A percentile compares a stretch with the other conserved stretches of the same genome.
Evolutionary conservation across 2,888 invertebrate genomes (phyloP).

Genomic region (Clepsis dumicolana): DNA sequence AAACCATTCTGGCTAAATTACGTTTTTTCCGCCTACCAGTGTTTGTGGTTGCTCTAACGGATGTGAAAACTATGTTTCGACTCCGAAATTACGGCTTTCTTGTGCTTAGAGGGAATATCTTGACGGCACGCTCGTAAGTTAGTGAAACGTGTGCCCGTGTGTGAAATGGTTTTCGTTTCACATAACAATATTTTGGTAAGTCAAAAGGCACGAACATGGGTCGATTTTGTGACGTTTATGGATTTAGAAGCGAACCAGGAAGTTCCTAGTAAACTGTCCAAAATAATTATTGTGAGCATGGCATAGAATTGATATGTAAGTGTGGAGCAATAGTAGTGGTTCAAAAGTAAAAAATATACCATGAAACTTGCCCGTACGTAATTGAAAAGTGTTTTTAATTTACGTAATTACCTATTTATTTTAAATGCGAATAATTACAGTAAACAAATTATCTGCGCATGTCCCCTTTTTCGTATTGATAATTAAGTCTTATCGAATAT

Average conservation of each 20-base stretch:
- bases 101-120: neutral
- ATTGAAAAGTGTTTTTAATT: no score
- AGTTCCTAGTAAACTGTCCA: neutral
- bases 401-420: no score
- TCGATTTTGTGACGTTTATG: neutral
- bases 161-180: neutral
- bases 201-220: neutral
- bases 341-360: no score
- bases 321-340: no score
- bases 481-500: no score
- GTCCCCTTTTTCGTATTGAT: no score
- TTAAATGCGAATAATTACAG: no score
- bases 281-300: no score
- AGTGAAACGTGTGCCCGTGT: neutral
- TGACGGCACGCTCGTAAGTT: neutral
- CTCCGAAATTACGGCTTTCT: conserved; percentile 3
- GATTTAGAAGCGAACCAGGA: neutral
- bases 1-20: conserved; percentile 30
- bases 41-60: conserved; percentile 15
- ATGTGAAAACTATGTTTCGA: conserved; percentile 22
- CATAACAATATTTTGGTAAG: neutral
- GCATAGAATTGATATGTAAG: no score
- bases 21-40: conserved; percentile 34
- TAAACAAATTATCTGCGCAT: no score
- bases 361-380: no score